Base-by-base conservation (phyloP, 2,113 vertebrate species). In the Archilochus colubris region DNA sequence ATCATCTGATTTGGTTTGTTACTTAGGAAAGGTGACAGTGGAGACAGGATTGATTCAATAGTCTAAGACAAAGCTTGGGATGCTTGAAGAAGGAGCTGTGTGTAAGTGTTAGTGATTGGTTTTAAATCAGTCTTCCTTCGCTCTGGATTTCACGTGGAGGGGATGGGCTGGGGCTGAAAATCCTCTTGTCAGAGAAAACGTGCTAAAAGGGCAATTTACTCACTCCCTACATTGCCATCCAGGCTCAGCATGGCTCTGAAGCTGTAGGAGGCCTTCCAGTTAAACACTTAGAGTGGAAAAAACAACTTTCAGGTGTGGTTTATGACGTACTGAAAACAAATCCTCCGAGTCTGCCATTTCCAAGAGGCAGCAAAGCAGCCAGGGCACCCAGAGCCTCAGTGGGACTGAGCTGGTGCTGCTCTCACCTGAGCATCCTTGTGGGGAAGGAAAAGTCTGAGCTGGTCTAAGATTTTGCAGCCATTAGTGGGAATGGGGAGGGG, bases 131-230 rank as follows among this genome's bases (percentile, higher is more conserved):
- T 92, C 92, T 88, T 77, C 92, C 78, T 89, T 94, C 4, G 0
- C 86, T 89, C 88, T 95, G 85, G 72, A 89, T 96, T 96, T 96
- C 92, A 15, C 7, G 1, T 68, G 74, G 84, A 57, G 87, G 87
- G 81, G 40, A 40, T 40, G 64, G 46, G 90, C 88, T 69, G 69
- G 88, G 73, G 40, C 80, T 89, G 89, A 89, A 95, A 91, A 95
- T 78, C 91, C 87, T 94, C 89, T 95, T 95, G 86, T 95, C 19
- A 5, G 91, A 93, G 93, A 94, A 91, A 97, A 97, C 96, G 96
- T 97, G 96, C 95, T 96, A 97, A 97, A 95, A 97, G 97, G 96
- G 96, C 97, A 96, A 95, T 96, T 97, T 97, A 94, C 89, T 95
- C 93, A 96, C 92, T 97, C 96, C 96, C 88, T 92, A 68, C 86